Evolutionary conservation across 2,888 invertebrate genomes (phyloP), one percentile per base, ranked within the genome.

Genomic region (Poecilus cupreus): DNA sequence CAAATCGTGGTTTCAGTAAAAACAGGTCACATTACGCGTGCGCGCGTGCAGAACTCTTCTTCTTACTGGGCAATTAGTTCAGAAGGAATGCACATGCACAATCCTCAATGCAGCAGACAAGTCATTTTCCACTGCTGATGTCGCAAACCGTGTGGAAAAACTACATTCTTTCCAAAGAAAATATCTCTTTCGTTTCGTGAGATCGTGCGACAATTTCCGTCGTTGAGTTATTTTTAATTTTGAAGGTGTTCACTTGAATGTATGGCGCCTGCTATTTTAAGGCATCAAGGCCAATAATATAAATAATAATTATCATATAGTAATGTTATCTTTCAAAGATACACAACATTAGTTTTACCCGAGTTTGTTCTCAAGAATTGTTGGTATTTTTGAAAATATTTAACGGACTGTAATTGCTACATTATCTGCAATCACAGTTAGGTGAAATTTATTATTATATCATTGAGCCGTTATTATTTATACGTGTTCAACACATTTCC

Each of bases 11-110:
- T n/a, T n/a, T 26, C 22, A 60, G 60, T 3, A 68, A 68, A 68
- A 68, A 68, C 64, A 39, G 64, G 64, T 68, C 39, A 68, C 64
- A 68, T 68, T 68, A 68, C 37, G n/a, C 16, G 13, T 51, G 18
- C 18, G 18, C 8, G 51, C 51, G 18, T 68, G 64, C 18, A 68
- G 16, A 24, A 24, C 20, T 60, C 24, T 26, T 54, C 22, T 43
- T 54, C 60, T 60, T 60, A 4, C 22, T 20, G 24, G 24, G n/a
- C 24, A 60, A 68, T 68, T 68, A 37, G 37, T 68, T 68, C 64
- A 37, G 8, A 68, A 68, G 37, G 64, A 13, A 60, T 8, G 5
- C 11, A 3, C 24, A 57, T 32, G 10, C 11, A 68, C 16, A 32
- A 68, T 11, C 1, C 64, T 20, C 3, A 18, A 32, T 68, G 64